These are phyloP conservation scores for Diachrysia chrysitis DNA, from an alignment of 2,888 invertebrate genomes.

Conservation along the genomic window DNA sequence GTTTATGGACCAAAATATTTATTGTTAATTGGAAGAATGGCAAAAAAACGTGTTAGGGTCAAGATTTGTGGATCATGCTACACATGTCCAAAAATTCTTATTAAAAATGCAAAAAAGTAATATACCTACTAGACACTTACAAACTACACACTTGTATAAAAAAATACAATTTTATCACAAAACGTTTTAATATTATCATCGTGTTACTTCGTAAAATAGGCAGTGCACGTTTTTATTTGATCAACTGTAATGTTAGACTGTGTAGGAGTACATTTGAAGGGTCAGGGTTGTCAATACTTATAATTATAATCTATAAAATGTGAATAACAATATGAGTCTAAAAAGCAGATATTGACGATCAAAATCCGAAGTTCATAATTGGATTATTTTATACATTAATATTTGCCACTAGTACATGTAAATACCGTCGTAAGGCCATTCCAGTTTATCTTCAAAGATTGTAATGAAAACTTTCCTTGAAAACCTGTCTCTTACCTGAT, in stretches of 20 bases:
- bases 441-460: too few relatives aligned
- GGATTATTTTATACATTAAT: too few relatives aligned
- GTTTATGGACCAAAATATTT: too few relatives aligned
- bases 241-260: constrained; percentile 59
- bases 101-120: background rate
- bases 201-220: constrained; percentile 33
- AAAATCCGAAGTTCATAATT: background rate
- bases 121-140: too few relatives aligned
- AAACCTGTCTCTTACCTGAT: too few relatives aligned
- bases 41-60: background rate
- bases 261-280: constrained; percentile 18
- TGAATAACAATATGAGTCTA: too few relatives aligned
- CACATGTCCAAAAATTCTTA: background rate
- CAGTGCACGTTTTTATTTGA: constrained; percentile 50
- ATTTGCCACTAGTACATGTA: too few relatives aligned
- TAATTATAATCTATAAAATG: background rate
- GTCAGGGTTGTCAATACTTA: constrained; percentile 33
- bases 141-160: too few relatives aligned
- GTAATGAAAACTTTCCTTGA: too few relatives aligned
- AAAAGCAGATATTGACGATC: too few relatives aligned
- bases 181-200: constrained; percentile 9
- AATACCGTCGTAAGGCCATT: too few relatives aligned
- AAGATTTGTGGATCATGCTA: background rate
- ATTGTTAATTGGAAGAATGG: too few relatives aligned
- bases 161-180: background rate